These are phyloP conservation scores for Lordiphosa stackelbergi DNA, from an alignment of 1,140 invertebrate species.

Conservation along the genomic window DNA sequence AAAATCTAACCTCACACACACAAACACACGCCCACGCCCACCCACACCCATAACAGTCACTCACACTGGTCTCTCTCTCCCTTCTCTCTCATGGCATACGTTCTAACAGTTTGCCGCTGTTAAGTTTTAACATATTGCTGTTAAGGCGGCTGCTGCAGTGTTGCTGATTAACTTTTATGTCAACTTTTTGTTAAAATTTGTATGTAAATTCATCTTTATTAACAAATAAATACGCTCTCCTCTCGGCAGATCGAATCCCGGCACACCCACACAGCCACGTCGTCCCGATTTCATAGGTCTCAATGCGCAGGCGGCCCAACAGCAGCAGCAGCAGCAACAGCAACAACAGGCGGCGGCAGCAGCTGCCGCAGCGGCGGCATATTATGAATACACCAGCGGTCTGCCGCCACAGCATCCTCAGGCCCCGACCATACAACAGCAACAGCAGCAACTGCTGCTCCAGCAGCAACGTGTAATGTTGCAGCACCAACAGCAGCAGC, in stretches of 20 bases:
- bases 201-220: background rate
- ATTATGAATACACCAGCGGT: constrained; percentile 79
- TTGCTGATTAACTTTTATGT: too few relatives aligned
- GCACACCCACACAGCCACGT: constrained; percentile 90
- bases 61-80: too few relatives aligned
- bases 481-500: constrained; percentile 52
- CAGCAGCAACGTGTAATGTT: constrained; percentile 68
- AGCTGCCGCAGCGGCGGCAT: constrained; percentile 72
- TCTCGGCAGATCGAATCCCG: constrained; percentile 87
- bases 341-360: constrained; percentile 75
- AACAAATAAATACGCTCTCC: background rate
- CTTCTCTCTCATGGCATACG: too few relatives aligned
- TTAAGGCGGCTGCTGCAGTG: too few relatives aligned
- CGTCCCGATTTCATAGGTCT: constrained; percentile 90
- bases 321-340: constrained; percentile 46
- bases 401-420: constrained; percentile 72
- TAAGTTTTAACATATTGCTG: too few relatives aligned
- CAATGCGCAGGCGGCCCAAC: constrained; percentile 59
- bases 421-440: constrained; percentile 67
- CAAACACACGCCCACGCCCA: too few relatives aligned
- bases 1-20: too few relatives aligned
- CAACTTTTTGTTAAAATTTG: background rate
- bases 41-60: too few relatives aligned
- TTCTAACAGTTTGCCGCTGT: too few relatives aligned
- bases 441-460: constrained; percentile 57